phyloP scores from a whole-genome alignment of 2,113 vertebrate species.

The Edolisoma coerulescens region DNA sequence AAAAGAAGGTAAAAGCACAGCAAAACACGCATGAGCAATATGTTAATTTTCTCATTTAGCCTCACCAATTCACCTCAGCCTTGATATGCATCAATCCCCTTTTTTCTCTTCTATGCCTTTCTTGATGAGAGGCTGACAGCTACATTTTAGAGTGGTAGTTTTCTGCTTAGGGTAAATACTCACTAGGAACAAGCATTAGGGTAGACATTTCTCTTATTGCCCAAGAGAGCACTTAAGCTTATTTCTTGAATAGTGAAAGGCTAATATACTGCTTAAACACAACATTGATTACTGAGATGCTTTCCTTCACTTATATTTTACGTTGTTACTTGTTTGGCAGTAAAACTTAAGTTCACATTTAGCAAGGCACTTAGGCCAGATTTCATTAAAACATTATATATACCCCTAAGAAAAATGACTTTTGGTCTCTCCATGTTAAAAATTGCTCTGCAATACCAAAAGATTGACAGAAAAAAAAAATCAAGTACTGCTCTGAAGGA shows the following conservation, averaged over 20 bases:
- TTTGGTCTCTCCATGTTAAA: background rate
- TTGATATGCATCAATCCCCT: background rate
- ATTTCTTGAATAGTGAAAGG: slow-evolving; percentile 2
- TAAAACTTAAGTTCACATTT: background rate
- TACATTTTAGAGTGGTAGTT: background rate
- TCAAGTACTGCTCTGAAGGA: background rate
- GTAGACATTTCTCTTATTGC: background rate
- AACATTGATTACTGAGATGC: background rate
- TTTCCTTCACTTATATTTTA: background rate
- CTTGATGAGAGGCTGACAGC: slow-evolving; percentile 4
- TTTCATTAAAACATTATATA: background rate
- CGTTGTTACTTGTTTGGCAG: background rate
- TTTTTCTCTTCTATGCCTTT: background rate
- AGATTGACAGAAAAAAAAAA: background rate
- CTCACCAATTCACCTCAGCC: background rate
- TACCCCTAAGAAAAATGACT: background rate
- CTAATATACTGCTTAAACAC: slow-evolving; percentile 15
- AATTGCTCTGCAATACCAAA: background rate
- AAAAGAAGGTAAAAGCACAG: background rate
- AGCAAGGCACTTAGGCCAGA: background rate
- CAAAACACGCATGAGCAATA: accelerated
- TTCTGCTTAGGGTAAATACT: slow-evolving; percentile 4
- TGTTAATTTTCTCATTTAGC: background rate
- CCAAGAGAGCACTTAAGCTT: slow-evolving; percentile 26
- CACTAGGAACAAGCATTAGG: background rate